Conservation (phyloP, 2,113 vertebrate genomes). For the Regulus satrapa region DNA sequence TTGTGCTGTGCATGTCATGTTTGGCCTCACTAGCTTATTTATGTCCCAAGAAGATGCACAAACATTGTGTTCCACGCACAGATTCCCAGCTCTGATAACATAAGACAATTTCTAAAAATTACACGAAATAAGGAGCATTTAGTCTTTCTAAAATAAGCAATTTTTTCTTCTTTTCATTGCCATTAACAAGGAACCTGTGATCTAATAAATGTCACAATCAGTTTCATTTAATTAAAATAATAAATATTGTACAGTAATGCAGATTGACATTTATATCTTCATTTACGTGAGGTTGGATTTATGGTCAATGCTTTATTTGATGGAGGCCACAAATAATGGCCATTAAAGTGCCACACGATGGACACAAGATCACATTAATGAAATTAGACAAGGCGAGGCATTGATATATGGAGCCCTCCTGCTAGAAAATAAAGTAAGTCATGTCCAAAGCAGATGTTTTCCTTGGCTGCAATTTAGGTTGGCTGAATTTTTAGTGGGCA, state of each 20-base stretch:
- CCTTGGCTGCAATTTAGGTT: conserved; percentile 4
- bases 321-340: conserved; percentile 90
- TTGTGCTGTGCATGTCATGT: not conserved
- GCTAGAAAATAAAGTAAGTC: conserved; percentile 41
- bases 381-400: conserved; percentile 81
- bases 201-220: conserved; percentile 89
- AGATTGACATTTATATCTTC: conserved; percentile 87
- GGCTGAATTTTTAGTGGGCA: not conserved
- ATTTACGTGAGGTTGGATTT: conserved; percentile 84
- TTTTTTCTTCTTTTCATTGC: conserved; percentile 72
- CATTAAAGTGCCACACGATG: conserved; percentile 88
- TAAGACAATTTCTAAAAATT: conserved; percentile 69
- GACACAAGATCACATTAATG: conserved; percentile 87
- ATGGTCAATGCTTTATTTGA: conserved; percentile 82
- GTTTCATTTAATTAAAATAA: conserved; percentile 98
- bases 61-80: not conserved
- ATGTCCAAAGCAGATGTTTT: conserved; percentile 59
- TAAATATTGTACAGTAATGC: conserved; percentile 88
- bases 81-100: not conserved
- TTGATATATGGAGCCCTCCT: conserved; percentile 70
- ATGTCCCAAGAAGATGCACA: not conserved
- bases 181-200: conserved; percentile 86
- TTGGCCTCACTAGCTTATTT: not conserved
- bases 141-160: conserved; percentile 74
- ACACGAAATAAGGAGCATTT: conserved; percentile 69